Evolutionary conservation across 2,113 vertebrate genomes (phyloP).

Genomic region (Telmatochromis bifrenatus): DNA sequence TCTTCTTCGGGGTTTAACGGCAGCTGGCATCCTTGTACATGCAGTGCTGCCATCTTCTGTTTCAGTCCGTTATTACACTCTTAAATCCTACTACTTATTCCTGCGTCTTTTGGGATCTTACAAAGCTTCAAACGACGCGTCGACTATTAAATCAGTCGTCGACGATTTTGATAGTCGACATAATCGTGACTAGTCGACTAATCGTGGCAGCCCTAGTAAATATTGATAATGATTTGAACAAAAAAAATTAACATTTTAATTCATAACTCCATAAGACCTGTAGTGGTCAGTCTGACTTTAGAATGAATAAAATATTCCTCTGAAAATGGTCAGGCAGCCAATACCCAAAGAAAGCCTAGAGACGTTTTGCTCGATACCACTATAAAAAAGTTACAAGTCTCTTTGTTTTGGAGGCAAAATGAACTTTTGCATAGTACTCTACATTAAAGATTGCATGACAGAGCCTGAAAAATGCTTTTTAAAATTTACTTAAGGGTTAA

Average conservation of each 20-base stretch:
- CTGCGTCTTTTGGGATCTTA: too few relatives aligned
- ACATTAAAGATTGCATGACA: background rate
- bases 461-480: background rate
- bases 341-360: background rate
- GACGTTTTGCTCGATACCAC: background rate
- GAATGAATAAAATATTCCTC: background rate
- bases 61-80: too few relatives aligned
- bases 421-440: background rate
- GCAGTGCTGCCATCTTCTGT: too few relatives aligned
- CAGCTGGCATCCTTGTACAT: too few relatives aligned
- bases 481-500: background rate
- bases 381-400: background rate
- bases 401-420: background rate
- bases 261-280: background rate
- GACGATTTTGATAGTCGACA: accelerated
- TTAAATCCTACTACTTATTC: too few relatives aligned
- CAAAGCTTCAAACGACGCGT: too few relatives aligned
- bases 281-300: background rate
- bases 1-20: too few relatives aligned
- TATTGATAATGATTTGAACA: background rate
- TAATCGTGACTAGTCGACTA: too few relatives aligned
- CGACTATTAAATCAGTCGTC: too few relatives aligned
- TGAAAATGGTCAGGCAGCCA: accelerated
- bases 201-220: background rate
- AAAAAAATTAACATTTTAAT: background rate